Conservation (phyloP, 2,797 vertebrate genomes). For the Melanotaenia boesemani region DNA sequence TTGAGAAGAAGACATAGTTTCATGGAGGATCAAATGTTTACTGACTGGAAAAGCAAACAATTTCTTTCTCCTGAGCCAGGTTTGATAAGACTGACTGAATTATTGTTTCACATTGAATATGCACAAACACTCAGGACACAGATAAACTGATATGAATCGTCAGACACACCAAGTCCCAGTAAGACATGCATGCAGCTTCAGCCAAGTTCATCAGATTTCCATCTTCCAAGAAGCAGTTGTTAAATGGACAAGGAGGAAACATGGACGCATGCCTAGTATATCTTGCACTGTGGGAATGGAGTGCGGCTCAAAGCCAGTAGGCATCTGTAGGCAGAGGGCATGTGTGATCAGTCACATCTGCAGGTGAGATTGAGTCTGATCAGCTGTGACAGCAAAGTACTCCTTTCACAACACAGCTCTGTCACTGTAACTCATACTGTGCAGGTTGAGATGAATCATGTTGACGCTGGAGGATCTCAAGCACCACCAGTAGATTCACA, state of each 20-base stretch:
- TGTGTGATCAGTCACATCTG: constrained; percentile 3
- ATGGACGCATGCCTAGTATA: constrained; percentile 31
- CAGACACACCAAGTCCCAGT: constrained; percentile 18
- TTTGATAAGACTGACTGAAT: not conserved
- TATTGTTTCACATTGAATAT: constrained; percentile 18
- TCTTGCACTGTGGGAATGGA: constrained; percentile 1
- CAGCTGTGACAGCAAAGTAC: constrained; percentile 20
- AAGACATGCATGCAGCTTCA: constrained; percentile 13
- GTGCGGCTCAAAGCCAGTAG: constrained; percentile 27
- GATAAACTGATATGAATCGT: constrained; percentile 46
- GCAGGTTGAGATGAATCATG: constrained; percentile 35
- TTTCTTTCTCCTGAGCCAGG: not conserved
- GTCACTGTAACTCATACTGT: constrained; percentile 20
- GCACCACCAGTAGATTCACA: constrained; percentile 28
- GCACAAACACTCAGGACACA: constrained; percentile 16
- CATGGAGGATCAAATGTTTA: too few relatives aligned
- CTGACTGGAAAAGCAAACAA: too few relatives aligned
- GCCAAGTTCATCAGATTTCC: constrained; percentile 58
- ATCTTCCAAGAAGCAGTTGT: constrained; percentile 41
- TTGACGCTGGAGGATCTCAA: constrained; percentile 44
- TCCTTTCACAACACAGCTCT: constrained; percentile 16
- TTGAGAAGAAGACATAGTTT: not conserved
- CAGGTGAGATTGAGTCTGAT: constrained; percentile 21
- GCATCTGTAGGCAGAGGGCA: constrained; percentile 37
- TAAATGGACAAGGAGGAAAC: constrained; percentile 39